phyloP scores from a whole-genome alignment of 2,888 invertebrate species.

The Leucophenga montana region DNA sequence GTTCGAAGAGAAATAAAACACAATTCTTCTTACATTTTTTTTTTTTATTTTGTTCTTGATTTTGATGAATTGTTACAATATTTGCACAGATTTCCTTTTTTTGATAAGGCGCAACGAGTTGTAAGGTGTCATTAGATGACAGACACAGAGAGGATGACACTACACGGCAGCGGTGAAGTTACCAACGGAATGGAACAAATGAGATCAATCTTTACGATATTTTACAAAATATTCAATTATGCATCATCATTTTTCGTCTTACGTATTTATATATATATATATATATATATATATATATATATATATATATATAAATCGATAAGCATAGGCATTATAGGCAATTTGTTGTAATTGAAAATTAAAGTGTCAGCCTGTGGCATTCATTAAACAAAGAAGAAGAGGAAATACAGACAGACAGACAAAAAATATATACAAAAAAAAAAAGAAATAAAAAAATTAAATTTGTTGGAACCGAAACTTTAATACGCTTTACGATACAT shows the following conservation, averaged over 20 bases:
- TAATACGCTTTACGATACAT: not conserved
- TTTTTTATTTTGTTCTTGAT: conserved; percentile 50
- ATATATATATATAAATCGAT: conserved; percentile 49
- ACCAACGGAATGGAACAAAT: not conserved
- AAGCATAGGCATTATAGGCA: conserved; percentile 67
- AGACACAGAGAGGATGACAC: no score
- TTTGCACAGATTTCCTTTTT: conserved; percentile 49
- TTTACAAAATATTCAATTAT: conserved; percentile 17
- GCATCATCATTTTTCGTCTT: not conserved
- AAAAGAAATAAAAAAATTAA: not conserved
- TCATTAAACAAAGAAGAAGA: conserved; percentile 45
- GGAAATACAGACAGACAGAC: not conserved
- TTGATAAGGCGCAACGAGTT: conserved; percentile 51
- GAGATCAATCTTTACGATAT: conserved; percentile 46
- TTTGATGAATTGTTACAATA: conserved; percentile 69
- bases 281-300: no score
- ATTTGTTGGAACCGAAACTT: not conserved
- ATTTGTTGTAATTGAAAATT: conserved; percentile 68
- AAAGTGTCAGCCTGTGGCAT: conserved; percentile 67
- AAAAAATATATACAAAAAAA: conserved; percentile 6
- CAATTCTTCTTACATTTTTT: conserved; percentile 51
- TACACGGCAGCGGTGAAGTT: not conserved
- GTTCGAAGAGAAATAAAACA: conserved; percentile 42
- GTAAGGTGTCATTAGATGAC: conserved; percentile 63
- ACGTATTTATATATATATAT: no score